Evolutionary conservation across 2,113 vertebrate species (phyloP).

Genomic region (Acrocephalus arundinaceus): DNA sequence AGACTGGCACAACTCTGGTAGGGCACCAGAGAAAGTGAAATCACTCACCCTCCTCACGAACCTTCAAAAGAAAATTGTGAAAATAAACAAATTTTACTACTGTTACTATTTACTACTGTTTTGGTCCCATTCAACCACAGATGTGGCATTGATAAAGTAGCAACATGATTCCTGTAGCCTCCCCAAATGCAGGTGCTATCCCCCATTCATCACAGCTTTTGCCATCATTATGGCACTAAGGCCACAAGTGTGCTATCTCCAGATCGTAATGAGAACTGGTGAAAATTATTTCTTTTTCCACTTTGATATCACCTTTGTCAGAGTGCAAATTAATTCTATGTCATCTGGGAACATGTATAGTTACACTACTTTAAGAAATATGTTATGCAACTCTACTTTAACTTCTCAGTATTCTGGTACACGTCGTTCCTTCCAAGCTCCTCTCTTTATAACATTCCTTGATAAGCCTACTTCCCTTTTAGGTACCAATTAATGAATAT

Average conservation of each 20-base stretch:
- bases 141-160: not conserved
- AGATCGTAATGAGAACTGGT: not conserved
- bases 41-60: not conserved
- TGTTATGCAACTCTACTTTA: not conserved
- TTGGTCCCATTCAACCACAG: not conserved
- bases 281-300: conserved; percentile 46
- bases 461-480: conserved; percentile 8
- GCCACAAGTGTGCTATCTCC: not conserved
- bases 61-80: not conserved
- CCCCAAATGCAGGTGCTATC: not conserved
- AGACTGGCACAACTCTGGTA: not conserved
- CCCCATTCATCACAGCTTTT: not conserved
- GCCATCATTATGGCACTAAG: not conserved
- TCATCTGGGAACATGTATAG: not conserved
- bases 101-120: not conserved
- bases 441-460: not conserved
- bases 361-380: not conserved
- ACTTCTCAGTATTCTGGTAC: conserved; percentile 6
- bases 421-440: not conserved
- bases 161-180: not conserved
- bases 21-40: not conserved
- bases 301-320: conserved; percentile 10
- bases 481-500: conserved; percentile 42
- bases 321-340: not conserved
- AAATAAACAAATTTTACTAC: not conserved